These are phyloP conservation scores for Myotis lucifugus DNA, from an alignment of 2,113 vertebrate species.

Conservation along the genomic window DNA sequence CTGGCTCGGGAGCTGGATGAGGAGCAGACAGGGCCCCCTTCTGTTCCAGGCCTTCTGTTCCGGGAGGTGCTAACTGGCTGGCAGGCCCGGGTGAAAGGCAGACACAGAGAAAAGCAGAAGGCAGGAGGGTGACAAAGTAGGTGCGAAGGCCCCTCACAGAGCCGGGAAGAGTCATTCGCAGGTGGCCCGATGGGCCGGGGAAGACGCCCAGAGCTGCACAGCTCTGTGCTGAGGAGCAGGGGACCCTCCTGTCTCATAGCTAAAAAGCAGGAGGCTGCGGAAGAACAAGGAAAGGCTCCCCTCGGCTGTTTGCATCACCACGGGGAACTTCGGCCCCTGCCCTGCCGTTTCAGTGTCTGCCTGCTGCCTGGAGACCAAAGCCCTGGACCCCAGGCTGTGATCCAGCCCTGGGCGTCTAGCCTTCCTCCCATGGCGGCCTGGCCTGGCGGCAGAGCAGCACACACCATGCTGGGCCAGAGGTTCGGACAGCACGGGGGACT, in stretches of 20 bases:
- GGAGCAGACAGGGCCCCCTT: background rate
- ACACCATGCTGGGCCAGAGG: background rate
- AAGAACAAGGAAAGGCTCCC: background rate
- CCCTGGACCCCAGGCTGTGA: background rate
- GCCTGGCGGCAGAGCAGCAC: background rate
- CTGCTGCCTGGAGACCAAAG: background rate
- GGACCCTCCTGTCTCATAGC: background rate
- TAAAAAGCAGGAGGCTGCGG: background rate
- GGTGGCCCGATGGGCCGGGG: background rate
- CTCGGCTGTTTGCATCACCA: accelerated
- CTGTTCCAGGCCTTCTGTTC: slow-evolving; percentile 8
- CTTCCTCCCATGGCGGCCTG: background rate
- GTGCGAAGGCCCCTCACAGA: slow-evolving; percentile 32
- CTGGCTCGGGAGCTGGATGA: background rate
- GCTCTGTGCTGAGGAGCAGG: background rate
- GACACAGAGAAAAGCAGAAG: background rate
- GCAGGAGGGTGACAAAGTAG: background rate
- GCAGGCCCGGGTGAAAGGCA: slow-evolving; percentile 1
- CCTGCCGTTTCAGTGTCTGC: background rate
- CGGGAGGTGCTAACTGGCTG: slow-evolving; percentile 43
- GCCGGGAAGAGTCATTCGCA: background rate
- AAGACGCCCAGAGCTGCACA: background rate
- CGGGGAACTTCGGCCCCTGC: background rate
- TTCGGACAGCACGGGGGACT: background rate
- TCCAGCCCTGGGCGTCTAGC: background rate